Evolutionary conservation across 92 coral and sea anemone genomes (phyloP).

Genomic region (Actinostola sp.): DNA sequence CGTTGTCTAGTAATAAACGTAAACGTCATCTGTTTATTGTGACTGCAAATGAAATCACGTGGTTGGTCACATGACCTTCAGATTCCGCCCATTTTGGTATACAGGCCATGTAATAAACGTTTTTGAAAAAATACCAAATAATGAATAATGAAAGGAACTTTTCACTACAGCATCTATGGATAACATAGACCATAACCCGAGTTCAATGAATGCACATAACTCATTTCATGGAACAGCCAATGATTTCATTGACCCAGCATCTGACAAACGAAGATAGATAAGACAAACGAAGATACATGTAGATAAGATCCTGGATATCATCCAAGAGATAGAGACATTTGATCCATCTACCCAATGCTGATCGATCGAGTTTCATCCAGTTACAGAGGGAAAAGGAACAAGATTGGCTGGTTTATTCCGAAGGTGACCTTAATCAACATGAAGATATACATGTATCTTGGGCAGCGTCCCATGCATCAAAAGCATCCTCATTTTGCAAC

Average conservation of each 20-base stretch:
- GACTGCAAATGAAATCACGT: too few species aligned
- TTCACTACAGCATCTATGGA: slow-evolving; percentile 69
- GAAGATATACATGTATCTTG: slow-evolving; percentile 42
- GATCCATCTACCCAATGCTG: slow-evolving; percentile 5
- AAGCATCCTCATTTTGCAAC: not conserved
- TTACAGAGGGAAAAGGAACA: not conserved
- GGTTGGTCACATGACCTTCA: not conserved
- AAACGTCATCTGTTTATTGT: too few species aligned
- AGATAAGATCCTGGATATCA: too few species aligned
- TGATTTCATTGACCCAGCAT: slow-evolving; percentile 71
- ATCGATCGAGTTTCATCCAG: slow-evolving; percentile 3
- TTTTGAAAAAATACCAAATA: not conserved
- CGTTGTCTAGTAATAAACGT: too few species aligned
- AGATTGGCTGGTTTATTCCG: not conserved
- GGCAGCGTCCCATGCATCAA: slow-evolving; percentile 55
- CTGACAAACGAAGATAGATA: slow-evolving; percentile 45
- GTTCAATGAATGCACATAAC: slow-evolving; percentile 62
- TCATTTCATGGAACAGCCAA: slow-evolving; percentile 71
- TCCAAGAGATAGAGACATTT: slow-evolving; percentile 22
- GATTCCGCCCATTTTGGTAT: not conserved
- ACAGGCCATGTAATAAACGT: not conserved
- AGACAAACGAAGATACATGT: too few species aligned
- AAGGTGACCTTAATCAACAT: not conserved
- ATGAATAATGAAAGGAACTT: slow-evolving; percentile 13
- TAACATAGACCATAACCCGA: slow-evolving; percentile 73